Conservation (phyloP, 2,113 vertebrate genomes). For the Rhinopomastus cyanomelas region DNA sequence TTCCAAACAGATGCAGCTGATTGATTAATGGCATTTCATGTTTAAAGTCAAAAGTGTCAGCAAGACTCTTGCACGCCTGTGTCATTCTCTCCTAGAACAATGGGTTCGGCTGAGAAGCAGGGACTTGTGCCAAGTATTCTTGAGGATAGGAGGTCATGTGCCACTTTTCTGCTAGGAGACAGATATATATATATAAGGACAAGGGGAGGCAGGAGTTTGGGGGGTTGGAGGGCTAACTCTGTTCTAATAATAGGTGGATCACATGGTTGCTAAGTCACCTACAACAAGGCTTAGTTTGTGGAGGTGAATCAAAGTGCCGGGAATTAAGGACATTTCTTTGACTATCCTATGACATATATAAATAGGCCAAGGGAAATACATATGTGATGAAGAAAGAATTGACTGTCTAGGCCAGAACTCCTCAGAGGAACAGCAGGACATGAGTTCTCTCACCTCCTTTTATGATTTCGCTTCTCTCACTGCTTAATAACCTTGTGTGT, state of each 20-base stretch:
- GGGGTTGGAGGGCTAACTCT: constrained; percentile 67
- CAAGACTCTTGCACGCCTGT: constrained; percentile 74
- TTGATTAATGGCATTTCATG: constrained; percentile 84
- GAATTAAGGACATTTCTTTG: constrained; percentile 79
- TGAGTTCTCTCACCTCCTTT: constrained; percentile 12
- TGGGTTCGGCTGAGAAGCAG: constrained; percentile 76
- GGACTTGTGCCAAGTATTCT: constrained; percentile 81
- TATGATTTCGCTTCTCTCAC: constrained; percentile 8
- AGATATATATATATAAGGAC: constrained; percentile 77
- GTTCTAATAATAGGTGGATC: constrained; percentile 82
- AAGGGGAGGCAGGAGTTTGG: constrained; percentile 70
- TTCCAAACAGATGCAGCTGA: constrained; percentile 81
- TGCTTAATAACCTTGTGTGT: neutral
- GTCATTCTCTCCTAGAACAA: constrained; percentile 80
- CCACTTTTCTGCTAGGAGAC: constrained; percentile 78
- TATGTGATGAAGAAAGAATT: constrained; percentile 83
- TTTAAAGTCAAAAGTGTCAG: constrained; percentile 86
- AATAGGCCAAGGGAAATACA: constrained; percentile 79
- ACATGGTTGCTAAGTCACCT: constrained; percentile 79
- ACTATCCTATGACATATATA: constrained; percentile 72
- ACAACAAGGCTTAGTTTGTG: constrained; percentile 79
- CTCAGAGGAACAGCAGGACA: neutral
- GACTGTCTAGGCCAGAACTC: constrained; percentile 74
- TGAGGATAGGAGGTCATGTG: constrained; percentile 82
- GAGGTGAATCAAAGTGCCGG: constrained; percentile 77